Base-by-base conservation (phyloP, 1,140 invertebrate genomes). In the Holotrichia oblita region DNA sequence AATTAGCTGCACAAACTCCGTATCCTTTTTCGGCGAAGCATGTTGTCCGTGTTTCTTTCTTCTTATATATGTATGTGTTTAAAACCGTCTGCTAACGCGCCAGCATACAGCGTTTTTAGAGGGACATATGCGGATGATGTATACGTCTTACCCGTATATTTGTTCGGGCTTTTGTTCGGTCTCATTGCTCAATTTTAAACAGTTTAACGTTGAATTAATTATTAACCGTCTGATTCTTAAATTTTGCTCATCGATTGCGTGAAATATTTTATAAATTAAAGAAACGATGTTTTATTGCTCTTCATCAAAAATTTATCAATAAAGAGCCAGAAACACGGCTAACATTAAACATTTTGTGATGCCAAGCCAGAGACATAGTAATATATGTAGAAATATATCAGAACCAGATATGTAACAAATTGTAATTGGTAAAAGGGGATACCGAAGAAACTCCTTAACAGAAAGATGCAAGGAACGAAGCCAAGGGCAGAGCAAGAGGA, bases 201-300 rank as follows among this genome's bases (percentile, higher is more conserved):
- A 69, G 61, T 69, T 69, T 69, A 69, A 69, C 61, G 61, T 27
- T 69, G 61, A 69, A 69, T 69, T 69, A 69, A 69, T 69, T 69
- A 22, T 69, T 69, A 69, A 69, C 61, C 27, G 61, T 69, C 12
- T 34, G 2, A 69, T 10, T 17, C 14, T 55, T 55, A 69, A 9
- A 20, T 27, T 69, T 34, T 34, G 27, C 2, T 34, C 27, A 22
- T 69, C 61, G 20, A 69, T 69, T 69, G 24, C 6, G 8, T 27
- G 61, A 69, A 69, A 69, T 34, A 27, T 69, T 69, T 34, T 34
- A 34, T 34, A 34, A 34, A 34, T 34, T 34, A 4, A 1, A 34
- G 1, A 1, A 2, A 34, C 2, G 27, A 34, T 34, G 27, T 4
- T 34, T 34, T 34, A 34, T n/a, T n/a, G n/a, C n/a, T n/a, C n/a